phyloP scores from a whole-genome alignment of 1,140 invertebrate genomes.

The Lepidurus apus region DNA sequence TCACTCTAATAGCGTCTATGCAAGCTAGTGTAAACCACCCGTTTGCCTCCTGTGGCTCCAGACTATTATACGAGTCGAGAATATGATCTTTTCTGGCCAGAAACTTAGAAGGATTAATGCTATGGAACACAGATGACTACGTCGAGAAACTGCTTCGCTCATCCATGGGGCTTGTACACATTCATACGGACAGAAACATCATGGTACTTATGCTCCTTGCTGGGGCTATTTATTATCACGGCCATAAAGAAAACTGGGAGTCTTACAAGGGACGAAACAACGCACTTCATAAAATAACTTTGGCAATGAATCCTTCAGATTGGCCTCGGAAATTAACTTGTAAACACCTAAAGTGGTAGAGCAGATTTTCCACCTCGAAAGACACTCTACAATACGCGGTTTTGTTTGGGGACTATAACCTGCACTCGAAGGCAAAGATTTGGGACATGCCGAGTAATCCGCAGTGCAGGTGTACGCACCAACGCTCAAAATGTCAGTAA shows the following conservation, averaged over 20 bases:
- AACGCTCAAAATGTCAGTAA: neutral
- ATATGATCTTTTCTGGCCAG: neutral
- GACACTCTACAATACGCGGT: neutral
- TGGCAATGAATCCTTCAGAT: too few species aligned
- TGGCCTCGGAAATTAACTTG: too few species aligned
- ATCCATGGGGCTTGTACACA: neutral
- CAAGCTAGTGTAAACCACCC: neutral
- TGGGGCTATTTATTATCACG: too few species aligned
- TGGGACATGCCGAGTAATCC: neutral
- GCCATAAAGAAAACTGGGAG: too few species aligned
- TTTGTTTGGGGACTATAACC: neutral
- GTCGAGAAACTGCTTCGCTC: neutral
- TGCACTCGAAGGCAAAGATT: neutral
- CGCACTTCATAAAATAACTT: too few species aligned
- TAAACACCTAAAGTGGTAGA: too few species aligned
- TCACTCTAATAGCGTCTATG: neutral
- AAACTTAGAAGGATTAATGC: neutral
- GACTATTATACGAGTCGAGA: conserved; percentile 6
- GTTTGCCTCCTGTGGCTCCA: neutral
- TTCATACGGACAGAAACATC: too few species aligned
- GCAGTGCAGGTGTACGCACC: neutral
- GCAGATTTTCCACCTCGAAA: too few species aligned
- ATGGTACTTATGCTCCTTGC: too few species aligned
- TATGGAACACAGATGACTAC: neutral
- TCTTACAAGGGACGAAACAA: too few species aligned